Base-by-base conservation (phyloP, 2,888 invertebrate genomes). In the Azorinus chamasolen region DNA sequence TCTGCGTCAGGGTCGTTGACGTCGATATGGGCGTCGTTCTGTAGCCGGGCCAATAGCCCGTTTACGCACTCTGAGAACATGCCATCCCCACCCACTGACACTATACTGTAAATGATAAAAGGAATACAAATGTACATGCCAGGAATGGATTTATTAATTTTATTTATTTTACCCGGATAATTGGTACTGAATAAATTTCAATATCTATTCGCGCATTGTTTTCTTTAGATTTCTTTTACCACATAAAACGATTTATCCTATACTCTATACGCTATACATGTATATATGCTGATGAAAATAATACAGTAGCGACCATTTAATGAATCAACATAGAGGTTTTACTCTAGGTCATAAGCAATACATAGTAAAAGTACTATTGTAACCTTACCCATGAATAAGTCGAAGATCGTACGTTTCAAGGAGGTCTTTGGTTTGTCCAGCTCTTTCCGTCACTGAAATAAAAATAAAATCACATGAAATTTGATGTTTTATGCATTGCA, bases 71-170 rank as follows among this genome's bases (percentile, higher is more conserved):
- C 90, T n/a, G 87, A 88, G 65, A 86, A 89, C 68, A 87, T 74
- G 0, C 90, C 90, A 66, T 90, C 90, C 0, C 90, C 90, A 0
- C 90, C 89, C 8, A 89, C 88, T 12, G 87, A 80, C 8, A 89
- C 83, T 32, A 90, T 79, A 3, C 90, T 90, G 81, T 20, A 81
- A 46, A 25, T 5, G 4, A n/a, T 8, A 45, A 45, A 45, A 8
- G 45, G n/a, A n/a, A n/a, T n/a, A 32, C 32, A 32, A 32, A 32
- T 32, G 32, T 6, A 6, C 5, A 6, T 32, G 10, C 32, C 10
- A 10, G 32, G 10, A 32, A 45, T 45, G 14, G n/a, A 45, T 45
- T 8, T 45, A 41, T 41, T 41, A 12, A 12, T 41, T 41, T 41
- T 12, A 12, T 14, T 12, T 41, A 41, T 41, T 41, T 41, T 41